Conservation (phyloP, 2,888 invertebrate species). For the Apamea epomidion region DNA sequence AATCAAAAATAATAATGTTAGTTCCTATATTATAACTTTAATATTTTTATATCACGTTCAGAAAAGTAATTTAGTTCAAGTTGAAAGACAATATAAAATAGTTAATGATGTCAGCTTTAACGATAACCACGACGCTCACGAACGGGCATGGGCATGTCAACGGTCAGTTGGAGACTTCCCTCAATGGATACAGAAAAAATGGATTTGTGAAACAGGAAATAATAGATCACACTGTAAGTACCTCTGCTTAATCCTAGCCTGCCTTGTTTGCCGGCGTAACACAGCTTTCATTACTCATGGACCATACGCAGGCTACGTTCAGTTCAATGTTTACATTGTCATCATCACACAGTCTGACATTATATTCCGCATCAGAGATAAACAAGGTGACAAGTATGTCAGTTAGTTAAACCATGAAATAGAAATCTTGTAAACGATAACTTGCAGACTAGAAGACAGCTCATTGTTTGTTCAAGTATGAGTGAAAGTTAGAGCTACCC, state of each 20-base stretch:
- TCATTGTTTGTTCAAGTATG: conserved; percentile 50
- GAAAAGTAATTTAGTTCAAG: conserved; percentile 43
- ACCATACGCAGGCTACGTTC: background rate
- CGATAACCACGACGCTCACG: conserved; percentile 84
- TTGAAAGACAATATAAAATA: conserved; percentile 62
- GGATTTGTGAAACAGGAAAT: conserved; percentile 81
- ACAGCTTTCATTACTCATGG: conserved; percentile 20
- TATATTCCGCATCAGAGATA: background rate
- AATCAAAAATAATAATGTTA: conserved; percentile 43
- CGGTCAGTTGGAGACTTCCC: conserved; percentile 80
- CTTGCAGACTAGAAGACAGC: conserved; percentile 13
- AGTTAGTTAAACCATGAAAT: conserved; percentile 26
- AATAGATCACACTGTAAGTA: conserved; percentile 79
- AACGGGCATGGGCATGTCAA: conserved; percentile 84
- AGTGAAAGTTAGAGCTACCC: conserved; percentile 68
- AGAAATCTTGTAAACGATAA: conserved; percentile 36
- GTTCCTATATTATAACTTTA: conserved; percentile 63
- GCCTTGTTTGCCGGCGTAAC: conserved; percentile 14
- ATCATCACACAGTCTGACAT: background rate
- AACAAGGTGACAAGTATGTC: conserved; percentile 13
- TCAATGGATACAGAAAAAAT: conserved; percentile 85
- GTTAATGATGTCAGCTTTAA: conserved; percentile 84
- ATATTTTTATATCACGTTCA: conserved; percentile 52
- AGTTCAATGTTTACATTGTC: conserved; percentile 28
- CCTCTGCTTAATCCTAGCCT: conserved; percentile 15